phyloP scores from a whole-genome alignment of 2,888 invertebrate genomes.

The Adelognathus sp. region DNA sequence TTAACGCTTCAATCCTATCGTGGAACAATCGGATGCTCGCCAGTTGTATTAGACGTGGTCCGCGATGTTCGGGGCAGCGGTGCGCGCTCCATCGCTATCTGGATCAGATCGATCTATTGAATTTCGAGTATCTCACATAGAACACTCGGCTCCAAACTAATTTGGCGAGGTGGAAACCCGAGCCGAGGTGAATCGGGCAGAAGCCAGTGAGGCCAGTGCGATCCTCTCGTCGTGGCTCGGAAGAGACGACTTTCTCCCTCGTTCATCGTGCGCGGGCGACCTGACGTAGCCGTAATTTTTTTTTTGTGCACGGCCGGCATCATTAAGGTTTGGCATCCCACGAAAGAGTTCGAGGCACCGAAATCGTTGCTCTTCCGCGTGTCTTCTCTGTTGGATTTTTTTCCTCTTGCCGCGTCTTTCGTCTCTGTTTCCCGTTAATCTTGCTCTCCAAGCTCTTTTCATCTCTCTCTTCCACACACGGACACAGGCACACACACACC shows the following conservation, averaged over 20 bases:
- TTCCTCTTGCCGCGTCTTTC: slow-evolving; percentile 16
- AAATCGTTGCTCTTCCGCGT: slow-evolving; percentile 35
- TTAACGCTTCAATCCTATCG: not conserved
- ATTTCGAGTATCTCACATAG: slow-evolving; percentile 10
- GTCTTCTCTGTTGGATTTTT: not conserved
- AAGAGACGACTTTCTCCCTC: slow-evolving; percentile 50
- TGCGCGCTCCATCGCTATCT: slow-evolving; percentile 8
- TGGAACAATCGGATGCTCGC: slow-evolving; percentile 27
- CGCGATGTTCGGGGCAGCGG: not conserved
- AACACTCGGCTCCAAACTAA: slow-evolving; percentile 15
- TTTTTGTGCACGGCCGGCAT: slow-evolving; percentile 39
- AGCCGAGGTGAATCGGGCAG: not conserved
- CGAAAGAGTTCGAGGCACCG: slow-evolving; percentile 40
- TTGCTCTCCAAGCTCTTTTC: not conserved
- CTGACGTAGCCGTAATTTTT: slow-evolving; percentile 39
- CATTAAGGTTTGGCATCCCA: slow-evolving; percentile 47
- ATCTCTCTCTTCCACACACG: not conserved
- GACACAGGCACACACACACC: slow-evolving; percentile 21
- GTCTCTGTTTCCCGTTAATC: not conserved
- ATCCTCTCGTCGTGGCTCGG: slow-evolving; percentile 1
- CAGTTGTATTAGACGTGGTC: not conserved
- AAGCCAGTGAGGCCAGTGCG: not conserved
- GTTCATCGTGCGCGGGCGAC: slow-evolving; percentile 24
- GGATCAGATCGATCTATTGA: slow-evolving; percentile 30
- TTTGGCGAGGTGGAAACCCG: slow-evolving; percentile 9